phyloP scores from a whole-genome alignment of 2,888 invertebrate species.

The Volucella zonaria region DNA sequence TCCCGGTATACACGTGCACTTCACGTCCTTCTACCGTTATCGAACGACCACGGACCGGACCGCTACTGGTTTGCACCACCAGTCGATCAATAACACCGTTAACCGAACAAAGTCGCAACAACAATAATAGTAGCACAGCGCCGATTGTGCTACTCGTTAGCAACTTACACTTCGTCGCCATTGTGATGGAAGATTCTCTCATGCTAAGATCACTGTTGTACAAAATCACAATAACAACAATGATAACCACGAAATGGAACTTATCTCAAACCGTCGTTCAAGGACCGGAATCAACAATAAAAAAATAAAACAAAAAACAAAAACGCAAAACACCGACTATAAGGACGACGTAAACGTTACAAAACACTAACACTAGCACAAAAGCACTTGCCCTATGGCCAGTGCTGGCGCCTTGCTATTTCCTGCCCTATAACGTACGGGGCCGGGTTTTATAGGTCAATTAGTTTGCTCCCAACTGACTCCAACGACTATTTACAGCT shows the following conservation, averaged over 20 bases:
- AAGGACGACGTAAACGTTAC: slow-evolving; percentile 9
- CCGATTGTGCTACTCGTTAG: slow-evolving; percentile 52
- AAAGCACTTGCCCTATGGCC: slow-evolving; percentile 10
- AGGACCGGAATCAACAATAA: slow-evolving; percentile 1
- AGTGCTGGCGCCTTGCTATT: too few species aligned
- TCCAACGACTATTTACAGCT: slow-evolving; percentile 32
- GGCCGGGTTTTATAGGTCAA: slow-evolving; percentile 33
- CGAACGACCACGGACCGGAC: slow-evolving; percentile 90
- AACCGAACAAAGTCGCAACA: slow-evolving; percentile 78
- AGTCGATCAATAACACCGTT: slow-evolving; percentile 86
- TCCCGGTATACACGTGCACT: slow-evolving; percentile 93
- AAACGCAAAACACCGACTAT: background rate
- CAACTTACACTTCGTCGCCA: slow-evolving; percentile 55
- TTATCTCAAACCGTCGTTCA: slow-evolving; percentile 14
- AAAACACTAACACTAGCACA: background rate
- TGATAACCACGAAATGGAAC: slow-evolving; percentile 11
- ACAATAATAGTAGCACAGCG: slow-evolving; percentile 76
- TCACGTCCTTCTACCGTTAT: slow-evolving; percentile 92
- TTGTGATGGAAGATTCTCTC: slow-evolving; percentile 51
- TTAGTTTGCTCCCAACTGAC: slow-evolving; percentile 18
- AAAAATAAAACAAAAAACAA: background rate
- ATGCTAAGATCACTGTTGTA: slow-evolving; percentile 29
- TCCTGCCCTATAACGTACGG: background rate
- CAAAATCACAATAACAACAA: slow-evolving; percentile 7
- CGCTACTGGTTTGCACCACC: slow-evolving; percentile 92